phyloP scores from a whole-genome alignment of 2,113 vertebrate species.

The Sterrhoptilus dennistouni region DNA sequence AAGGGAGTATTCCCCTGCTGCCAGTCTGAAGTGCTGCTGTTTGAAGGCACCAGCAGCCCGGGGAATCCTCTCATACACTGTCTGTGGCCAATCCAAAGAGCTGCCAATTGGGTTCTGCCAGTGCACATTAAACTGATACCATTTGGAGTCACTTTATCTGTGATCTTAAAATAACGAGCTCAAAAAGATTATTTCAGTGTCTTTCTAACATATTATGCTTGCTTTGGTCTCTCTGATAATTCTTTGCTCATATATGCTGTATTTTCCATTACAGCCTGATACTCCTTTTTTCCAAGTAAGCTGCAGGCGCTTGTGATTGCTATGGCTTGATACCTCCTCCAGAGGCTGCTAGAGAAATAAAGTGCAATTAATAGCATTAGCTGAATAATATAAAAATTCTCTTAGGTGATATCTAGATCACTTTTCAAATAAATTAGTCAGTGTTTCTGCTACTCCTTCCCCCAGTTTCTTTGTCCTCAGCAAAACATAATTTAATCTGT shows the following conservation, averaged over 20 bases:
- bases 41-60: conserved; percentile 10
- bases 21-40: conserved; percentile 57
- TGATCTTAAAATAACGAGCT: conserved; percentile 57
- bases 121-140: conserved; percentile 29
- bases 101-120: conserved; percentile 36
- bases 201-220: conserved; percentile 30
- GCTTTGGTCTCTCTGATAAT: background rate
- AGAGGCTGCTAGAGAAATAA: conserved; percentile 27
- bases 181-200: background rate
- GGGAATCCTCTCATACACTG: conserved; percentile 30
- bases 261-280: background rate
- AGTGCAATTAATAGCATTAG: background rate
- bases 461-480: background rate
- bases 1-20: conserved; percentile 66
- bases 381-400: background rate
- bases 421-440: background rate
- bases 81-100: conserved; percentile 46
- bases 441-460: background rate
- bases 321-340: background rate
- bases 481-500: background rate
- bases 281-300: background rate
- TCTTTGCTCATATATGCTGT: background rate
- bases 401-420: background rate
- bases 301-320: background rate
- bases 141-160: conserved; percentile 45